Percentiles rank a stretch among this genome's conserved stretches.
Evolutionary conservation across 2,797 vertebrate species (phyloP).

Genomic region (Sandelia bainsii): DNA sequence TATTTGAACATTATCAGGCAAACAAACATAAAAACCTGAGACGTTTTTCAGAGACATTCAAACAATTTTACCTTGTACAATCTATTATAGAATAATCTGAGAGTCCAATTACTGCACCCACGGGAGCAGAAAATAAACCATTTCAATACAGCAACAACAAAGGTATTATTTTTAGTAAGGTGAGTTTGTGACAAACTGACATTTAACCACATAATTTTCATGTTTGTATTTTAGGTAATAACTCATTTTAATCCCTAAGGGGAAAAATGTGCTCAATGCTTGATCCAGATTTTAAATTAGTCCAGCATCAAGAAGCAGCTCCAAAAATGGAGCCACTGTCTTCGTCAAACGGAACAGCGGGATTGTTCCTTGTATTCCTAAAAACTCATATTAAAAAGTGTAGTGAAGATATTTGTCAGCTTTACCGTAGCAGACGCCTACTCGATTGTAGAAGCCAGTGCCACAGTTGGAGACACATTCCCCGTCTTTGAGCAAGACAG

Average conservation of each 20-base stretch:
- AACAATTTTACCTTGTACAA: not conserved
- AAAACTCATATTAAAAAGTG: not conserved
- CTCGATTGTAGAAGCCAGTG: slow-evolving; percentile 81
- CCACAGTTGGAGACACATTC: slow-evolving; percentile 87
- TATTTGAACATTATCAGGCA: not conserved
- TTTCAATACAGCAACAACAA: not conserved
- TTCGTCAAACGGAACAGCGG: too few species aligned
- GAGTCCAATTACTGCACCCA: not conserved
- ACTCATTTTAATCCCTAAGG: too few species aligned
- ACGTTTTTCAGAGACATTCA: not conserved
- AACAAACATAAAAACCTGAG: not conserved
- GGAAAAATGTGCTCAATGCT: too few species aligned
- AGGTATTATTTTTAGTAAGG: too few species aligned
- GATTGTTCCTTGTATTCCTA: not conserved
- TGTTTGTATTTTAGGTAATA: too few species aligned
- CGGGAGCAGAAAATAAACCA: not conserved
- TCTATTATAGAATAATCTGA: not conserved
- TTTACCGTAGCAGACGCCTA: slow-evolving; percentile 88
- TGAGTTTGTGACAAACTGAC: too few species aligned
- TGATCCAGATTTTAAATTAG: too few species aligned
- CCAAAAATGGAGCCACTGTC: too few species aligned
- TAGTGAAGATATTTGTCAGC: not conserved
- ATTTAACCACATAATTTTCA: too few species aligned
- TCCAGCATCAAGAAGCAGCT: too few species aligned
- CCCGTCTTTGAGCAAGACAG: slow-evolving; percentile 82